These are phyloP conservation scores for Lampropteryx suffumata DNA, from an alignment of 2,888 invertebrate species.

Conservation along the genomic window DNA sequence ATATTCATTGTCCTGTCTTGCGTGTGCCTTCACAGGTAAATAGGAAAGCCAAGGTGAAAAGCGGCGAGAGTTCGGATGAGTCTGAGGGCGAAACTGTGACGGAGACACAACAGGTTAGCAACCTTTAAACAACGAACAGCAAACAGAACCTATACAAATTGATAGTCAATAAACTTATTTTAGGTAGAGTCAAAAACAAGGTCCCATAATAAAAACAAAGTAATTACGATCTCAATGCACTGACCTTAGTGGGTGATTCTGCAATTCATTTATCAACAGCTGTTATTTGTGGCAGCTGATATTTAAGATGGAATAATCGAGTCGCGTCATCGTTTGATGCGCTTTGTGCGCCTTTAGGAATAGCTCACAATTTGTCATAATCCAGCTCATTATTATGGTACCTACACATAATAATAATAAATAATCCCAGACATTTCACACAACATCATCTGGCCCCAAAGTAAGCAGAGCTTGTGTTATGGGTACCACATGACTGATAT, in stretches of 20 bases:
- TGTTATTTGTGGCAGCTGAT: too few relatives aligned
- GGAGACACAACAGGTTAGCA: slow-evolving; percentile 73
- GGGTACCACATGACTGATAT: too few relatives aligned
- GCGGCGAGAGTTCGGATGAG: slow-evolving; percentile 77
- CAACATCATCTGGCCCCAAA: too few relatives aligned
- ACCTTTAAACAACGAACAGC: not conserved
- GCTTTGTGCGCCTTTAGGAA: too few relatives aligned
- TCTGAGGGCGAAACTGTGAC: slow-evolving; percentile 76
- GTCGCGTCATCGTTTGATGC: too few relatives aligned
- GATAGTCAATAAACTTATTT: not conserved
- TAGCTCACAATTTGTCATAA: too few relatives aligned
- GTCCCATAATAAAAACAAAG: not conserved
- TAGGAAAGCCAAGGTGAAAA: slow-evolving; percentile 74
- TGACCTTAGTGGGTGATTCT: not conserved
- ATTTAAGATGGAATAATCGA: too few relatives aligned
- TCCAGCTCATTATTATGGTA: too few relatives aligned
- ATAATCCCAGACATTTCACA: too few relatives aligned
- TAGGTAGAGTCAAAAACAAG: not conserved
- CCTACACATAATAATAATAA: too few relatives aligned
- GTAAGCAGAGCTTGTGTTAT: too few relatives aligned
- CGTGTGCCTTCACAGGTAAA: slow-evolving; percentile 63
- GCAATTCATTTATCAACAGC: too few relatives aligned
- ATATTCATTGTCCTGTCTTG: slow-evolving; percentile 28
- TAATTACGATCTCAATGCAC: not conserved
- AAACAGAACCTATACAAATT: not conserved